These are phyloP conservation scores for Ptilodon capucinus DNA, from an alignment of 2,888 invertebrate genomes.

Conservation along the genomic window DNA sequence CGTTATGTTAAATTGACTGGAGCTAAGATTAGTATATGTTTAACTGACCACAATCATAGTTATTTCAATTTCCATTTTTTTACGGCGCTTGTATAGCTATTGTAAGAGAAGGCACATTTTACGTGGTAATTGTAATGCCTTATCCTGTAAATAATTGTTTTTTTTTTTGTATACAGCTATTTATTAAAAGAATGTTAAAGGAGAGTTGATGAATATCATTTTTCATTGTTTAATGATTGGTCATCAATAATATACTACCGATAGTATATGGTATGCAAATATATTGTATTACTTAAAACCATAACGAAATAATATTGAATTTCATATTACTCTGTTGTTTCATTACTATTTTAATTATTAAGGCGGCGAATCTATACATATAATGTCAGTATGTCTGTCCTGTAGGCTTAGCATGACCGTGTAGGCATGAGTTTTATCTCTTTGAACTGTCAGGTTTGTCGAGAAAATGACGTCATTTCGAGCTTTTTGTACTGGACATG, in stretches of 20 bases:
- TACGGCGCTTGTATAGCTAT: constrained; percentile 81
- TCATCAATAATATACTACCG: constrained; percentile 81
- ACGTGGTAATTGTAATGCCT: constrained; percentile 81
- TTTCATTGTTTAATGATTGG: constrained; percentile 81
- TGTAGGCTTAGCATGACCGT: too few relatives aligned
- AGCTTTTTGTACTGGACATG: too few relatives aligned
- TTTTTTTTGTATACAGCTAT: constrained; percentile 81
- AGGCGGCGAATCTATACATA: too few relatives aligned
- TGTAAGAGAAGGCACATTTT: constrained; percentile 75
- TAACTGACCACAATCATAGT: constrained; percentile 66
- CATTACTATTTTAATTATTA: constrained; percentile 44
- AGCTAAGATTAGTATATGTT: constrained; percentile 64
- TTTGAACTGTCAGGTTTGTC: too few relatives aligned
- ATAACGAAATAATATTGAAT: constrained; percentile 83
- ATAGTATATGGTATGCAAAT: constrained; percentile 81
- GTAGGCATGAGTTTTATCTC: too few relatives aligned
- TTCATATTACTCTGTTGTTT: constrained; percentile 75
- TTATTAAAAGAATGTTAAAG: constrained; percentile 82
- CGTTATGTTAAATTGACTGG: constrained; percentile 75
- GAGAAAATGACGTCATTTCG: too few relatives aligned
- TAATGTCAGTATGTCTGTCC: too few relatives aligned
- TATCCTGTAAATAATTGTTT: constrained; percentile 83
- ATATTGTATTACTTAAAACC: constrained; percentile 82
- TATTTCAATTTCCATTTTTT: constrained; percentile 72
- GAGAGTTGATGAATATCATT: constrained; percentile 78